Evolutionary conservation across 2,888 invertebrate genomes (phyloP), one percentile per base, ranked within the genome.

Genomic region (Lasioglossum calceatum): DNA sequence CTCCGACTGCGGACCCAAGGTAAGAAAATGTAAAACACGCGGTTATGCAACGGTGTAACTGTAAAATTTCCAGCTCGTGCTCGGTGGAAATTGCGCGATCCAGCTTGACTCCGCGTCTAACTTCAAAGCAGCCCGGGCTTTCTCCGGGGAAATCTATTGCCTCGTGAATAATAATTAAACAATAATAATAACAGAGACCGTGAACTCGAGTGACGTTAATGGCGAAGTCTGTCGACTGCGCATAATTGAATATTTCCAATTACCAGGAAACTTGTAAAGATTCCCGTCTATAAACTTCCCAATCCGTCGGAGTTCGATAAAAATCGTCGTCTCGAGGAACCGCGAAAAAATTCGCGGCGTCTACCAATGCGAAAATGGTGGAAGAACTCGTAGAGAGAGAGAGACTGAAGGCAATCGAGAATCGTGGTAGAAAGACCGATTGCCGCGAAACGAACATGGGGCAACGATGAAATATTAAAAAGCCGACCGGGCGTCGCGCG

Each of bases 401-500:
- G 23, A 23, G 23, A 8, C 4, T 8, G 36, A 23, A 23, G 70
- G 70, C 70, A 70, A 39, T 67, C 36, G 67, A 67, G 67, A 64
- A 67, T 70, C 70, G 36, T 12, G 70, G 70, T 36, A 10, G 47
- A 58, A 74, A 44, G 23, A 23, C n/a, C 23, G 47, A n/a, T 27
- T 36, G 32, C 5, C 36, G 12, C 8, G 77, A 58, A 79, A 79
- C 71, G 36, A 79, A 76, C 58, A n/a, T 44, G 42, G 10, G 32
- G 32, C 12, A 54, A 23, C 42, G 19, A 12, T 67, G 61, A 82
- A 83, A 87, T 71, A 73, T 77, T 16, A 47, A 86, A 76, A 58
- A 67, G 47, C 44, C 61, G 10, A 27, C 39, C 19, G 5, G 1
- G 44, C 7, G 23, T 14, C 16, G n/a, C 23, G 36, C 4, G n/a